These are phyloP conservation scores for Meriones psammophilus DNA, from an alignment of 2,797 vertebrate genomes.

Conservation along the genomic window DNA sequence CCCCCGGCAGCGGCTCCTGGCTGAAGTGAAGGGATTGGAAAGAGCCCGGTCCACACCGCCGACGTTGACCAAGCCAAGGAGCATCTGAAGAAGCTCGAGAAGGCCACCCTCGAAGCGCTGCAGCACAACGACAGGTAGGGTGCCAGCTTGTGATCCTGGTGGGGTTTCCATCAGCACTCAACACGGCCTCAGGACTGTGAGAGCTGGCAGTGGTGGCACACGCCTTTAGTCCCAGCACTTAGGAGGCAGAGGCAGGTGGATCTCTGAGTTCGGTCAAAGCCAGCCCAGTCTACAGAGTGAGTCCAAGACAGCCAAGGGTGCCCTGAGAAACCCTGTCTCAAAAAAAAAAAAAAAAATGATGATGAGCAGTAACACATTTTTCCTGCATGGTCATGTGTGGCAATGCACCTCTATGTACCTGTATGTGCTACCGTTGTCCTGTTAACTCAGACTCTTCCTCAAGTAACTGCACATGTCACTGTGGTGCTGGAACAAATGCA, in stretches of 20 bases:
- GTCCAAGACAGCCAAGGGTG: too few species aligned
- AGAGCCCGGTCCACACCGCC: conserved; percentile 21
- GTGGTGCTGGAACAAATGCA: too few species aligned
- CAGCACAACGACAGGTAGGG: conserved; percentile 86
- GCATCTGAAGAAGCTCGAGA: conserved; percentile 81
- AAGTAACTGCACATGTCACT: rapidly evolving
- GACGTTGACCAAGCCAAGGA: conserved; percentile 81
- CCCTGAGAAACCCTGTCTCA: too few species aligned
- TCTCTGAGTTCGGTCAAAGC: too few species aligned
- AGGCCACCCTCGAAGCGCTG: conserved; percentile 78
- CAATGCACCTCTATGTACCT: too few species aligned
- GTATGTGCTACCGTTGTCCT: rapidly evolving
- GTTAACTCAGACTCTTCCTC: rapidly evolving
- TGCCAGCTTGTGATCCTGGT: neutral
- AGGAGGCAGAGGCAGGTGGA: too few species aligned
- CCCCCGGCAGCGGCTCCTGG: conserved; percentile 74
- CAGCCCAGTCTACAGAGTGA: too few species aligned
- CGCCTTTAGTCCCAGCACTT: too few species aligned
- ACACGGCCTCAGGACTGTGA: rapidly evolving
- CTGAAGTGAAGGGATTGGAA: conserved; percentile 64
- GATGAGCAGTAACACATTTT: rapidly evolving
- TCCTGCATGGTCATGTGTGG: rapidly evolving
- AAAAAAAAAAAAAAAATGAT: too few species aligned
- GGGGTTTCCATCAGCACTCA: rapidly evolving
- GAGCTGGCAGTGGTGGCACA: too few species aligned